Evolutionary conservation across 2,797 vertebrate species (phyloP).

Genomic region (Halcyon badia): DNA sequence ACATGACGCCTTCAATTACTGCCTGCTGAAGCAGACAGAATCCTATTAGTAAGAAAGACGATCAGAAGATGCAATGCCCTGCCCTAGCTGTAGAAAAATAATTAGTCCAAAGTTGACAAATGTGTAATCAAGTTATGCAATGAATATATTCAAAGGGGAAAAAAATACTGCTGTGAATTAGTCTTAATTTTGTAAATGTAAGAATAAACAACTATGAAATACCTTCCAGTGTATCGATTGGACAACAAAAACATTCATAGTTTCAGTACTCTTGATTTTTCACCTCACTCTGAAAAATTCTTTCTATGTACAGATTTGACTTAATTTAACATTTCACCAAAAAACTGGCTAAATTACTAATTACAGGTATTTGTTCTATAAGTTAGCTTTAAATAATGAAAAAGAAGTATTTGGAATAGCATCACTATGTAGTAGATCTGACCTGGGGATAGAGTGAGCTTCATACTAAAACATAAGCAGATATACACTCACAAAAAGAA

Average conservation of each 20-base stretch:
- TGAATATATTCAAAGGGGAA: conserved; percentile 64
- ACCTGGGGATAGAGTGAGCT: background rate
- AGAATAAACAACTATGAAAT: background rate
- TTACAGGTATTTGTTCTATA: background rate
- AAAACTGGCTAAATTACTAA: background rate
- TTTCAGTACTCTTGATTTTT: background rate
- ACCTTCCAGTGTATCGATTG: background rate
- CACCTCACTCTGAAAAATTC: background rate
- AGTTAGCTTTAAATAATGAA: background rate
- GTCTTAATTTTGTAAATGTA: conserved; percentile 51
- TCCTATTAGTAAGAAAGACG: conserved; percentile 90
- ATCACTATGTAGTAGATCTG: background rate
- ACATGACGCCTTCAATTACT: conserved; percentile 90
- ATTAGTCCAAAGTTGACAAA: conserved; percentile 90
- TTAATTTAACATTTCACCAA: background rate
- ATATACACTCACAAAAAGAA: background rate
- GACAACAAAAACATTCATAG: background rate
- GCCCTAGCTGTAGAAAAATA: conserved; percentile 88
- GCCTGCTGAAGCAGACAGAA: conserved; percentile 91
- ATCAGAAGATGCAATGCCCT: conserved; percentile 82
- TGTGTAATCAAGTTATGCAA: conserved; percentile 82
- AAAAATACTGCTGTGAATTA: conserved; percentile 55
- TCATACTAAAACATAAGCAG: background rate
- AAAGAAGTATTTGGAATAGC: background rate
- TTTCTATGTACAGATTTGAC: background rate